phyloP scores from a whole-genome alignment of 2,113 vertebrate genomes.

The Psittacus erithacus region DNA sequence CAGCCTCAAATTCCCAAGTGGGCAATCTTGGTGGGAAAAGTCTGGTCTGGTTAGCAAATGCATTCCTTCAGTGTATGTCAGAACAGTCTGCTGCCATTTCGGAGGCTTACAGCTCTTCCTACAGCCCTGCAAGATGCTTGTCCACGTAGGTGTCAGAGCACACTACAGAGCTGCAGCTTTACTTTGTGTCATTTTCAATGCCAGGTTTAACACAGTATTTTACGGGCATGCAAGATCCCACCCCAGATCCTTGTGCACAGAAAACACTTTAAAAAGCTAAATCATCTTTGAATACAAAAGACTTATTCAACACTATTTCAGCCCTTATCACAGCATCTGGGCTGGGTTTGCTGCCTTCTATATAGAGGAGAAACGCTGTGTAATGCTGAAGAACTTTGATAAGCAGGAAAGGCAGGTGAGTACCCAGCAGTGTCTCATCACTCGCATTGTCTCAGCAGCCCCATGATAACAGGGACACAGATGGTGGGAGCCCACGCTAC shows the following conservation, averaged over 20 bases:
- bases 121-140: background rate
- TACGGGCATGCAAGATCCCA: background rate
- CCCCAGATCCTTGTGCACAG: background rate
- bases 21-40: background rate
- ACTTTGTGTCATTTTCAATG: background rate
- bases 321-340: background rate
- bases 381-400: background rate
- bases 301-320: background rate
- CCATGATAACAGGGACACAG: rapidly evolving
- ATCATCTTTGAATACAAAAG: background rate
- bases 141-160: background rate
- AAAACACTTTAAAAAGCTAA: background rate
- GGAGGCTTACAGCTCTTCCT: background rate
- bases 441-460: background rate
- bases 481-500: rapidly evolving
- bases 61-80: background rate
- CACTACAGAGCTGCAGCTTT: background rate
- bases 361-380: background rate
- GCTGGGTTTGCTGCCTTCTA: background rate
- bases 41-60: background rate
- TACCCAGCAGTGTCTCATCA: background rate
- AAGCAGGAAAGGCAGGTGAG: background rate
- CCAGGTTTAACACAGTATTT: background rate
- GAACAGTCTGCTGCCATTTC: background rate
- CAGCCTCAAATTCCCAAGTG: background rate